phyloP scores from a whole-genome alignment of 2,797 vertebrate species.

The Artibeus lituratus region DNA sequence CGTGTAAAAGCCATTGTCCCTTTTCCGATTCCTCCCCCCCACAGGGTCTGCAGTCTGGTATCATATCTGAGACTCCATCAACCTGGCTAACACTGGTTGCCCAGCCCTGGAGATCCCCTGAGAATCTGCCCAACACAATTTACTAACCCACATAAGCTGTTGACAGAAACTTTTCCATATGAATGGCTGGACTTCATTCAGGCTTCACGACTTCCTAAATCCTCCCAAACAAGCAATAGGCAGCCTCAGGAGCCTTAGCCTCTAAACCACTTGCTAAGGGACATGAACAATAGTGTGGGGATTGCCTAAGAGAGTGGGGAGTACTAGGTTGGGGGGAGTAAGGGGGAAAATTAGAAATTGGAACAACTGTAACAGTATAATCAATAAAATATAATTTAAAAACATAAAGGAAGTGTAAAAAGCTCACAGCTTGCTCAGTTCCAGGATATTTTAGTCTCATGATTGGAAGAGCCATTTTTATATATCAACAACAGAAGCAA shows the following conservation, averaged over 20 bases:
- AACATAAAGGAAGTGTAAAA: not conserved
- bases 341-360: not conserved
- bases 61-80: not conserved
- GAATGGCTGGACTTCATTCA: not conserved
- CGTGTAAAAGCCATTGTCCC: not conserved
- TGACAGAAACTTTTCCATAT: not conserved
- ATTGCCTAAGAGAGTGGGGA: not conserved
- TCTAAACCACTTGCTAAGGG: not conserved
- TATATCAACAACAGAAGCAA: not conserved
- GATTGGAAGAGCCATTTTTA: not conserved
- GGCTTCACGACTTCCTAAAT: not conserved
- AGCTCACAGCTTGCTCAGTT: not conserved
- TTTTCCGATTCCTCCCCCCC: not conserved
- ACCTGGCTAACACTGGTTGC: not conserved
- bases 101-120: not conserved
- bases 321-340: not conserved
- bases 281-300: not conserved
- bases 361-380: not conserved
- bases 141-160: not conserved
- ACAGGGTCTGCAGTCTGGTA: not conserved
- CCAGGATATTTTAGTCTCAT: not conserved
- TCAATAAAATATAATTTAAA: not conserved
- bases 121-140: not conserved
- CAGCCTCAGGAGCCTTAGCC: not conserved
- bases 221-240: not conserved